Conservation (phyloP, 2,113 vertebrate genomes). For the Equus przewalskii region DNA sequence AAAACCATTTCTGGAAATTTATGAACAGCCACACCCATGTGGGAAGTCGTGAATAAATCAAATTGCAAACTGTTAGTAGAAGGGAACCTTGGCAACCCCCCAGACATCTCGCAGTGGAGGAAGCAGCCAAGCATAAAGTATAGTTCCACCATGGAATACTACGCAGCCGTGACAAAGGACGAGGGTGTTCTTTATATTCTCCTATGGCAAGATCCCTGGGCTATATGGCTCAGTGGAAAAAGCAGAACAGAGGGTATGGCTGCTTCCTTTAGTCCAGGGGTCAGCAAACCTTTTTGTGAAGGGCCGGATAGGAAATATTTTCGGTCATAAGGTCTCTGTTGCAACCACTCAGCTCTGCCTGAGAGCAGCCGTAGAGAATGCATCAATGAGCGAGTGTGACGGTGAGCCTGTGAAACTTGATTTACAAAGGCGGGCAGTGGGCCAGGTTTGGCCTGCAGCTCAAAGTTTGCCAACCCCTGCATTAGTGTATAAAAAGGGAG, state of each 20-base stretch:
- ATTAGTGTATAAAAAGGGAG: background rate
- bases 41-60: accelerated
- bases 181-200: too few species aligned
- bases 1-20: background rate
- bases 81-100: background rate
- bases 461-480: background rate
- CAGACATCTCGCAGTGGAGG: background rate
- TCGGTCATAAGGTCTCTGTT: background rate
- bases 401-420: background rate
- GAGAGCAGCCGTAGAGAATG: background rate
- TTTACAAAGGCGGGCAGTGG: background rate
- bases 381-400: background rate
- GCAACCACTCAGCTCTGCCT: background rate
- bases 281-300: background rate
- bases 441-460: background rate
- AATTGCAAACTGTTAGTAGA: background rate
- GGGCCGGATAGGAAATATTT: background rate
- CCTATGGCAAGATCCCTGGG: too few species aligned
- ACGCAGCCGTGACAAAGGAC: background rate
- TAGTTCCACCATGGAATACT: background rate
- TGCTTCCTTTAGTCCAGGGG: background rate
- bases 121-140: background rate
- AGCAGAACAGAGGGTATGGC: background rate
- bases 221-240: background rate
- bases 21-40: too few species aligned